Conservation (phyloP, 2,888 invertebrate genomes). For the Eristalis arbustorum region DNA sequence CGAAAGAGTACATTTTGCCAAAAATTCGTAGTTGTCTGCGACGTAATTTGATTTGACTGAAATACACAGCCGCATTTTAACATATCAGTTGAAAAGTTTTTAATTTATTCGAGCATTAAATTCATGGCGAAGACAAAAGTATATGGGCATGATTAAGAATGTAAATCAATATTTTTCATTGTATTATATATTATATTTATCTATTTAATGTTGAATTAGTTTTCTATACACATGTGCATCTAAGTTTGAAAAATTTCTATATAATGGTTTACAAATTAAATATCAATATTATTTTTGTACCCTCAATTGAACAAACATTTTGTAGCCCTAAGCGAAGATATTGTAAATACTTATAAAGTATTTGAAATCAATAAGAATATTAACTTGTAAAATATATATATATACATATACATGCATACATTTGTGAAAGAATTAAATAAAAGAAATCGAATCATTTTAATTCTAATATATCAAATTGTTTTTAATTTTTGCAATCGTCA, state of each 20-base stretch:
- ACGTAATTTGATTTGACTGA: neutral
- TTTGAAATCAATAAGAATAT: constrained; percentile 25
- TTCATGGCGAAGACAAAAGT: constrained; percentile 3
- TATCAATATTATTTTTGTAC: constrained; percentile 56
- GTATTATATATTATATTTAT: constrained; percentile 16
- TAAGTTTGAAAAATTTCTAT: constrained; percentile 36
- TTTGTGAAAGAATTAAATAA: constrained; percentile 19
- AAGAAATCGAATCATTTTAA: constrained; percentile 4
- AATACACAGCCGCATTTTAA: constrained; percentile 40
- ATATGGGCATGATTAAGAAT: neutral
- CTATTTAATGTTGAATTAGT: constrained; percentile 49
- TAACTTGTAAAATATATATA: constrained; percentile 7
- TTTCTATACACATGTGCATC: constrained; percentile 6
- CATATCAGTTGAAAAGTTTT: constrained; percentile 52
- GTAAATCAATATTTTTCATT: neutral
- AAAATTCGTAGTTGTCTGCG: neutral
- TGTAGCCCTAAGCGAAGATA: constrained; percentile 12
- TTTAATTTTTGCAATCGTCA: neutral
- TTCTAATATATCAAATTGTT: neutral
- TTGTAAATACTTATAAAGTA: constrained; percentile 40
- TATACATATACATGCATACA: constrained; percentile 21
- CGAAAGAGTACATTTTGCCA: neutral
- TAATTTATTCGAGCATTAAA: constrained; percentile 6
- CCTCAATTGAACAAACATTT: constrained; percentile 39
- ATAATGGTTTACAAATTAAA: constrained; percentile 47